These are phyloP conservation scores for Peromyscus maniculatus DNA, from an alignment of 2,113 vertebrate species.

Conservation along the genomic window DNA sequence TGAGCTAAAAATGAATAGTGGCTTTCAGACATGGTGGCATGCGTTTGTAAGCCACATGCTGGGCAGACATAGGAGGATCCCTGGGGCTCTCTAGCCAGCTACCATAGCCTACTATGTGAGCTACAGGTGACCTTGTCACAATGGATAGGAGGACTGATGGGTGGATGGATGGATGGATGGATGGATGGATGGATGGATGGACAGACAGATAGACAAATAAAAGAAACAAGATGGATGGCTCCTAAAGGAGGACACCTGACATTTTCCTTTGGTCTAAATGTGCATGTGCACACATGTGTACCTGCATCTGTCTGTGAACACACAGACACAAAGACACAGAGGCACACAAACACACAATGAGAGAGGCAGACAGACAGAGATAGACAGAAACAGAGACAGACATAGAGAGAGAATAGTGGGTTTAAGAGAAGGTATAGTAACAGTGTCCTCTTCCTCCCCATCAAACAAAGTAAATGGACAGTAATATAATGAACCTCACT, in stretches of 20 bases:
- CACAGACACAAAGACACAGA: background rate
- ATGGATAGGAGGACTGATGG: background rate
- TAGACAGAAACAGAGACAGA: background rate
- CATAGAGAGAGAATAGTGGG: background rate
- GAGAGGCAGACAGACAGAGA: background rate
- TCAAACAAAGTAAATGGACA: background rate
- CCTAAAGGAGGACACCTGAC: background rate
- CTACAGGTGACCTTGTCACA: background rate
- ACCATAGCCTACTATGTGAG: background rate
- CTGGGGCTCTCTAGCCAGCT: background rate
- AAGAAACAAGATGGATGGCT: background rate
- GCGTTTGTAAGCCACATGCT: background rate
- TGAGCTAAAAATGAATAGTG: background rate
- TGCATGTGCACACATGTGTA: background rate
- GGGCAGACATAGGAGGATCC: background rate
- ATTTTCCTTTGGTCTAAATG: background rate
- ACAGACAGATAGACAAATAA: background rate
- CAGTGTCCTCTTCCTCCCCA: background rate
- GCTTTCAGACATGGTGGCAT: background rate
- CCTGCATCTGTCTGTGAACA: background rate
- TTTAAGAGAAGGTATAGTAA: background rate
- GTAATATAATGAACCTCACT: background rate
- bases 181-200: background rate
- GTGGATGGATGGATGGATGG: background rate
- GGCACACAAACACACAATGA: fast-evolving